These are phyloP conservation scores for Trematocara nigrifrons DNA, from an alignment of 2,113 vertebrate species.

Conservation along the genomic window DNA sequence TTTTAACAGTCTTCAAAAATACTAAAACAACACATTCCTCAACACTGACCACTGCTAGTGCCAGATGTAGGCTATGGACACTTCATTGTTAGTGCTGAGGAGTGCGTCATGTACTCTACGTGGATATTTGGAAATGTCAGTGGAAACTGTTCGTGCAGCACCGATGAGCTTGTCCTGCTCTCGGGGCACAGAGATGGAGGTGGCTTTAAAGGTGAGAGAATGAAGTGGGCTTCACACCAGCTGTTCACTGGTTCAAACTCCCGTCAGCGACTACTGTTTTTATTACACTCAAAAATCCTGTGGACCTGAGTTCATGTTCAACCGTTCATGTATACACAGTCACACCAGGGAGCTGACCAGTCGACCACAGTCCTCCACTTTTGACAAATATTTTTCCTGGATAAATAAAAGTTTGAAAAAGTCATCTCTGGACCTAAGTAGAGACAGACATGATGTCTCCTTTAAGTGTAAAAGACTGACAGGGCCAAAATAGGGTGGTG, in stretches of 20 bases:
- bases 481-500: background rate
- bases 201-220: constrained; percentile 20
- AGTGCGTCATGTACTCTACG: background rate
- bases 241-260: background rate
- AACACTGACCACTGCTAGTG: background rate
- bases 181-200: background rate
- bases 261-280: constrained; percentile 19
- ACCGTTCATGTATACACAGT: background rate
- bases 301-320: background rate
- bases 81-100: background rate
- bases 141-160: constrained; percentile 33
- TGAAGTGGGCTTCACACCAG: background rate
- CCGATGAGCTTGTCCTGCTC: constrained; percentile 24
- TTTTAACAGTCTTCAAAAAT: background rate
- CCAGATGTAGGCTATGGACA: background rate
- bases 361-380: constrained; percentile 15
- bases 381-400: background rate
- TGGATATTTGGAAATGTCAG: constrained; percentile 22
- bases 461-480: background rate
- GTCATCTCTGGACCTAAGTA: constrained; percentile 1
- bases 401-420: constrained; percentile 12
- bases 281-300: background rate
- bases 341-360: constrained; percentile 24
- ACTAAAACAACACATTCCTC: constrained; percentile 13
- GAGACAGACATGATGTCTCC: constrained; percentile 51